These are phyloP conservation scores for Pterostichus niger DNA, from an alignment of 2,888 invertebrate genomes.

Conservation along the genomic window DNA sequence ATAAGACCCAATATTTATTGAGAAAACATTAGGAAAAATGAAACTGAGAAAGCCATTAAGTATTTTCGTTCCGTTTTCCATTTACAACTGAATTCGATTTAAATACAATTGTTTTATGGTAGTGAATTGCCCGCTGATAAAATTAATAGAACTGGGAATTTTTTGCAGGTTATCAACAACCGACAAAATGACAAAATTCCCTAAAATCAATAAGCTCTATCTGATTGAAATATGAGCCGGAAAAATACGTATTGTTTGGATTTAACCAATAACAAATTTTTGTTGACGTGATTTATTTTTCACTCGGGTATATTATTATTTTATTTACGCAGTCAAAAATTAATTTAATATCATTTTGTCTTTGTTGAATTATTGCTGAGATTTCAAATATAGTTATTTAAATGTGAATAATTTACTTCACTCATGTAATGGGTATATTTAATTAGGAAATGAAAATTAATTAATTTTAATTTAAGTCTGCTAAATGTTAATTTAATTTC, in stretches of 20 bases:
- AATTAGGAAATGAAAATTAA: no score
- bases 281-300: no score
- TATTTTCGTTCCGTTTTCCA: slow-evolving; percentile 14
- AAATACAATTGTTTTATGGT: slow-evolving; percentile 13
- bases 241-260: neutral
- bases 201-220: neutral
- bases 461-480: no score
- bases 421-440: no score
- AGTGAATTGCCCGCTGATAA: slow-evolving; percentile 21
- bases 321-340: no score
- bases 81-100: slow-evolving; percentile 21
- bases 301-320: no score
- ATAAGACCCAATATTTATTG: slow-evolving; percentile 28
- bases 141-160: neutral
- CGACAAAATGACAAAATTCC: neutral
- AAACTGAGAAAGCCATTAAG: slow-evolving; percentile 34
- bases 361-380: no score
- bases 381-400: no score
- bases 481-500: no score
- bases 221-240: neutral
- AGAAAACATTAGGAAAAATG: slow-evolving; percentile 47
- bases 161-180: neutral
- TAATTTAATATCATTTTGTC: no score
- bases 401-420: no score
- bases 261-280: no score